These are phyloP conservation scores for Lasioglossum malachurum DNA, from an alignment of 2,888 invertebrate genomes.

Conservation along the genomic window DNA sequence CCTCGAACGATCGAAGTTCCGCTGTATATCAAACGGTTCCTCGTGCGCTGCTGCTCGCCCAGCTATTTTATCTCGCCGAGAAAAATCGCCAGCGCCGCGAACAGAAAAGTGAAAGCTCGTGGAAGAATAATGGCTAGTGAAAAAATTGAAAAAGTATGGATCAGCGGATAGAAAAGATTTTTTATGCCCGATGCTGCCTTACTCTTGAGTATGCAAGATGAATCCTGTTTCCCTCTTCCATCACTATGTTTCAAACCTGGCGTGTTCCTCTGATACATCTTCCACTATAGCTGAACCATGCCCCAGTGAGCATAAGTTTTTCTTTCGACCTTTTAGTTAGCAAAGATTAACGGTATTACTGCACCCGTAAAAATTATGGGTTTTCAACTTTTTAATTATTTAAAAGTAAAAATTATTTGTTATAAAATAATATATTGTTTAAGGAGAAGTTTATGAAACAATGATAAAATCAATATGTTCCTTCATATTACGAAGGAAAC, in stretches of 20 bases:
- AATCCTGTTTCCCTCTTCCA: background rate
- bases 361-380: background rate
- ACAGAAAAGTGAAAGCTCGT: slow-evolving; percentile 20
- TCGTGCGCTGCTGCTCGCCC: background rate
- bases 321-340: background rate
- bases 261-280: background rate
- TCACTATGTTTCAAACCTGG: background rate
- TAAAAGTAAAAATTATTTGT: no score
- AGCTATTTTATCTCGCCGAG: slow-evolving; percentile 12
- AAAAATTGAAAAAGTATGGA: slow-evolving; percentile 13
- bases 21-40: slow-evolving; percentile 22
- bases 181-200: background rate
- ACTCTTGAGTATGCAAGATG: background rate
- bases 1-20: background rate
- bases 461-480: background rate
- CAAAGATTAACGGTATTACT: background rate
- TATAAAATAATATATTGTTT: background rate
- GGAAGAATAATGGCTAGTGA: background rate
- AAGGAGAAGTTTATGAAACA: background rate
- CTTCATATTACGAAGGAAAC: background rate
- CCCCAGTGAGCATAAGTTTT: background rate
- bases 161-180: background rate
- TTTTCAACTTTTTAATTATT: background rate
- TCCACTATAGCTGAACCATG: no score
- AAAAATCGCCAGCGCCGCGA: slow-evolving; percentile 10